Conservation (phyloP, 2,888 invertebrate genomes). For the Meloe dianella region DNA sequence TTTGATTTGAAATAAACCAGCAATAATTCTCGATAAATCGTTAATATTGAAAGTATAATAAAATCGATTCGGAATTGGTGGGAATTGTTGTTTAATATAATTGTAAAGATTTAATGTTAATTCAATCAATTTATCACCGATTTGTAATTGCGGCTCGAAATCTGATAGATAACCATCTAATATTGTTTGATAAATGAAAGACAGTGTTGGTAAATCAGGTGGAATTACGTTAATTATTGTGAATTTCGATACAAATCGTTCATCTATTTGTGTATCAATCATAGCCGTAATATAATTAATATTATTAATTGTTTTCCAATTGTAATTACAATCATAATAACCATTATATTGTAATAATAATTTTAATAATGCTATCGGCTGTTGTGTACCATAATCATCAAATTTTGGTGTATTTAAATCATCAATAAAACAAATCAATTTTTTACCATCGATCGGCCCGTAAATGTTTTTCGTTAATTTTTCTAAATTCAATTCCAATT, state of each 20-base stretch:
- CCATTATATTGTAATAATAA: conserved; percentile 87
- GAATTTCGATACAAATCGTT: conserved; percentile 90
- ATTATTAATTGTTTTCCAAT: conserved; percentile 88
- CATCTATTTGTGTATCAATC: conserved; percentile 90
- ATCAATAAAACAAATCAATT: conserved; percentile 88
- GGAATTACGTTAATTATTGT: conserved; percentile 85
- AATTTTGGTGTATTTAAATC: conserved; percentile 95
- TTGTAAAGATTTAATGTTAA: conserved; percentile 86
- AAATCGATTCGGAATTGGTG: conserved; percentile 92
- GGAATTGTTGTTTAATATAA: conserved; percentile 75
- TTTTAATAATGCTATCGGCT: conserved; percentile 91
- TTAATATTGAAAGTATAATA: conserved; percentile 94
- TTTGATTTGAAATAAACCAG: conserved; percentile 79
- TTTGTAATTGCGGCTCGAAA: conserved; percentile 72
- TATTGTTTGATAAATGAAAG: conserved; percentile 83
- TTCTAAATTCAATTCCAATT: conserved; percentile 86
- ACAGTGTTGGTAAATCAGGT: conserved; percentile 78
- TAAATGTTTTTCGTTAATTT: conserved; percentile 89
- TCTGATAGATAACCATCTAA: conserved; percentile 75
- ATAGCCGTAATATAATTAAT: conserved; percentile 82
- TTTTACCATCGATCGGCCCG: conserved; percentile 89
- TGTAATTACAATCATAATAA: conserved; percentile 86
- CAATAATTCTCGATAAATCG: conserved; percentile 81
- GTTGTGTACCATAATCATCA: conserved; percentile 90
- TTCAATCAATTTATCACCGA: conserved; percentile 72